Base-by-base conservation (phyloP, 1,140 invertebrate genomes). In the Drosophila gunungcola region DNA sequence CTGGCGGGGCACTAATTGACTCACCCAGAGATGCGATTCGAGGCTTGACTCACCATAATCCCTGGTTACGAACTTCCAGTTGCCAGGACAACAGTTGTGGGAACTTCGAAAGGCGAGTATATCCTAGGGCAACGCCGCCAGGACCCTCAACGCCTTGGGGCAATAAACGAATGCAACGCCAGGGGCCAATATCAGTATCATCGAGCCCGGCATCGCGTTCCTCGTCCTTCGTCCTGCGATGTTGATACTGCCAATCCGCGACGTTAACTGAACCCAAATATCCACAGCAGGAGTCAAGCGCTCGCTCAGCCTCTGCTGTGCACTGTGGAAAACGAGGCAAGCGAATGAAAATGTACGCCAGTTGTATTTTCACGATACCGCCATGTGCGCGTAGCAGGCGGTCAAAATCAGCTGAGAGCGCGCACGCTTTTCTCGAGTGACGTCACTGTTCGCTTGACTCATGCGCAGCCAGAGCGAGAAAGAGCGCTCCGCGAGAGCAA, bases 331-430 rank as follows among this genome's bases (percentile, higher is more conserved):
- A 80, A 80, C 60, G 52, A 78, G 64, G 61, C 60, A 72, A 64
- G 53, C 82, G 82, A 88, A 86, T 88, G 78, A 86, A 83, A 78
- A 76, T 72, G 70, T 64, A 42, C 29, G 60, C 46, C 46, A 38
- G 54, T 45, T 21, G 78, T 89, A 70, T 69, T 77, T 76, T 69
- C 46, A 56, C 73, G 46, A 45, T 48, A 49, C 42, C 54, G 61
- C 80, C 70, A 84, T 83, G 69, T 82, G 79, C 63, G 65, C 67
- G 65, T 49, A 42, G 72, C 51, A 38, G 73, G 68, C 68, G 57
- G 53, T 51, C 38, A 16, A 72, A 89, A 89, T 73, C 83, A 88
- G 83, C 83, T 88, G 84, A 56, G 64, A 77, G 55, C 61, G 80
- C 70, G 62, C 43, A 73, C 70, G 70, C 67, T 63, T 74, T 86